Evolutionary conservation across 2,113 vertebrate species (phyloP).

Genomic region (Alaudala cheleensis): DNA sequence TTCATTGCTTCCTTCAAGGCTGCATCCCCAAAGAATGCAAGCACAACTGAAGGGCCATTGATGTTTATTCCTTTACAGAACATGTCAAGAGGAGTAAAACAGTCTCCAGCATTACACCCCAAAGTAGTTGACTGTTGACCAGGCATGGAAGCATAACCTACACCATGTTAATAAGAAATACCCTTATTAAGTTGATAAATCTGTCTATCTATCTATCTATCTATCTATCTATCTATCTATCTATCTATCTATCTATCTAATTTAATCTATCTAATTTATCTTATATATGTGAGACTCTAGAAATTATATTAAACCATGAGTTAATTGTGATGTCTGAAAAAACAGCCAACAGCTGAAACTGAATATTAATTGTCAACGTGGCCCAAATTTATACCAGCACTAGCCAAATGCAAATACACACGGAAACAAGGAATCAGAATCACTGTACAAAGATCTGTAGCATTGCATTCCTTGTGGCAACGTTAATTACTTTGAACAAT

Average conservation of each 20-base stretch:
- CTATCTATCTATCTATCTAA: background rate
- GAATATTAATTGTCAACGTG: background rate
- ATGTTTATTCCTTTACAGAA: background rate
- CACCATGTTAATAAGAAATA: background rate
- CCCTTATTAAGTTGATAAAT: background rate
- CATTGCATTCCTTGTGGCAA: background rate
- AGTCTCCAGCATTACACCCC: background rate
- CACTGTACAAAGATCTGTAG: background rate
- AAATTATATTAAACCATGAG: background rate
- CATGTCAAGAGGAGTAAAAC: background rate
- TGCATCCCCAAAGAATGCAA: background rate
- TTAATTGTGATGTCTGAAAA: background rate
- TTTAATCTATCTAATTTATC: background rate
- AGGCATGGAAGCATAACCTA: background rate
- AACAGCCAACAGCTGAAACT: background rate
- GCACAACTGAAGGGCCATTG: background rate
- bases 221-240: too few relatives aligned
- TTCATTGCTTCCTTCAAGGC: background rate
- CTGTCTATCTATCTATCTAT: background rate
- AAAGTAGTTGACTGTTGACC: background rate
- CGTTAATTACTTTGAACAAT: slow-evolving; percentile 1
- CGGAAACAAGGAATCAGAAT: background rate
- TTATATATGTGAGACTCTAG: background rate
- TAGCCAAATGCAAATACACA: background rate
- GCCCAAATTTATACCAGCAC: background rate